These are phyloP conservation scores for Poeciliopsis occidentalis DNA, from an alignment of 2,113 vertebrate genomes.

Conservation along the genomic window DNA sequence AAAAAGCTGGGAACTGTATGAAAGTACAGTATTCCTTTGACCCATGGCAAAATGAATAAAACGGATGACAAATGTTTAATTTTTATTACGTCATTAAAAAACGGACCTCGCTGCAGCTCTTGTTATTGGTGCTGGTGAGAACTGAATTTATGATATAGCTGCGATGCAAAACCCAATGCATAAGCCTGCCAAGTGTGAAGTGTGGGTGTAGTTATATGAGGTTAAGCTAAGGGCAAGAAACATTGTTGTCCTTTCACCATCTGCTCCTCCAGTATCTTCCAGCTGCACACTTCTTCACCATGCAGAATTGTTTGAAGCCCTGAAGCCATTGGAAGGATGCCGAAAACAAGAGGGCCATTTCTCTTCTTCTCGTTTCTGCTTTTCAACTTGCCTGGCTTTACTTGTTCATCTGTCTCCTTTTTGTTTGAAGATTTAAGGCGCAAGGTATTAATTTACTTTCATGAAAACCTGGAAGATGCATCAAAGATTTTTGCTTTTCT, in stretches of 20 bases:
- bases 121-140: neutral
- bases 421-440: constrained; percentile 1
- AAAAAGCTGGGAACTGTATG: neutral
- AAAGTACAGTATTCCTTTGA: neutral
- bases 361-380: constrained; percentile 9
- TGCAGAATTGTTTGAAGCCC: constrained; percentile 17
- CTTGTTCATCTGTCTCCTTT: neutral
- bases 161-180: neutral
- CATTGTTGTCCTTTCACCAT: constrained; percentile 28
- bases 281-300: constrained; percentile 25
- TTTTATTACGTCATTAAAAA: neutral
- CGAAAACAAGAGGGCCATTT: constrained; percentile 18
- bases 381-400: neutral
- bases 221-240: constrained; percentile 3
- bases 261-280: constrained; percentile 28
- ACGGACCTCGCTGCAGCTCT: neutral
- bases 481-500: no score
- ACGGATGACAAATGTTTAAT: neutral
- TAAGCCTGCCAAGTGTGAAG: constrained; percentile 4
- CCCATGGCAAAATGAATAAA: neutral
- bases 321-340: constrained; percentile 37
- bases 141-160: neutral
- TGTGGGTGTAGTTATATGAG: neutral
- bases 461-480: neutral
- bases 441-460: neutral